Conservation (phyloP, 1,140 invertebrate species). For the Metaphire vulgaris region DNA sequence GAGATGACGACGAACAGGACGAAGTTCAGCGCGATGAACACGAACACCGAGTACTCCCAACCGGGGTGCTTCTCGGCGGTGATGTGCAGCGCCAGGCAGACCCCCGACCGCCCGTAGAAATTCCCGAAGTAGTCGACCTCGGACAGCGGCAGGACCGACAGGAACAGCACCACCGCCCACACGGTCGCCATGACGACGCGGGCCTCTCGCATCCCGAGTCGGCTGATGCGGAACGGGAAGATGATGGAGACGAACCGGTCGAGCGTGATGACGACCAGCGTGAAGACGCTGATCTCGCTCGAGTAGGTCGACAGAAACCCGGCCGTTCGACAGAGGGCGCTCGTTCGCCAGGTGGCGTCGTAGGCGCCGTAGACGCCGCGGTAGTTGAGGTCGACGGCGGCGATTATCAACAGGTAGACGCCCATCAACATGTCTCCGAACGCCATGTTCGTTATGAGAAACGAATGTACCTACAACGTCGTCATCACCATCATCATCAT, state of each 20-base stretch:
- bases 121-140: constrained; percentile 24
- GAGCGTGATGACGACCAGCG: constrained; percentile 38
- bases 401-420: constrained; percentile 41
- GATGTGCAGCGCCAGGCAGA: constrained; percentile 27
- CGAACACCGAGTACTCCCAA: constrained; percentile 30
- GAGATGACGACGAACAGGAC: constrained; percentile 34
- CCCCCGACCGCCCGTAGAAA: constrained; percentile 33
- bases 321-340: constrained; percentile 35
- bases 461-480: constrained; percentile 7
- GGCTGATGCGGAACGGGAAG: constrained; percentile 34
- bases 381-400: constrained; percentile 35
- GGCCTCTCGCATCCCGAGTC: constrained; percentile 25
- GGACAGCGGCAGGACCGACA: constrained; percentile 32
- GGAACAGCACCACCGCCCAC: constrained; percentile 33
- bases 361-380: constrained; percentile 36
- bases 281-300: constrained; percentile 36
- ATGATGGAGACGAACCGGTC: constrained; percentile 37
- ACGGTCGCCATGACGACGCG: not conserved
- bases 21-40: constrained; percentile 26
- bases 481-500: not conserved
- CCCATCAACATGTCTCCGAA: constrained; percentile 43
- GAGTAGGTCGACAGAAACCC: constrained; percentile 38
- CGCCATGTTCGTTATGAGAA: constrained; percentile 37
- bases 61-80: constrained; percentile 17
- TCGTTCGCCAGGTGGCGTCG: constrained; percentile 36